Evolutionary conservation across 2,797 vertebrate genomes (phyloP).

Genomic region (Mionectes olivaceus): DNA sequence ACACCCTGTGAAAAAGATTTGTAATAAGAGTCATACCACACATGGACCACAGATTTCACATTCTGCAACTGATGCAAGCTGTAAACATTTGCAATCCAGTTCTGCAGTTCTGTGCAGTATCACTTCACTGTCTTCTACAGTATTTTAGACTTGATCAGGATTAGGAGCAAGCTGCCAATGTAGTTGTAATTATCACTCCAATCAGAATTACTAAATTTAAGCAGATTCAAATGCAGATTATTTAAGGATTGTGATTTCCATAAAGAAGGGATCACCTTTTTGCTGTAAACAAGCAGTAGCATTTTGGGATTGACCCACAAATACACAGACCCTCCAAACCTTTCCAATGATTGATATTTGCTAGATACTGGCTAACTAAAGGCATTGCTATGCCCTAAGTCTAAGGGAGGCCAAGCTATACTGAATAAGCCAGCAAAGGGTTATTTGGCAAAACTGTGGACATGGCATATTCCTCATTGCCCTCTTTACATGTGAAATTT

Average conservation of each 20-base stretch:
- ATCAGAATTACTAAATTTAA: constrained; percentile 13
- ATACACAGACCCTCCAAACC: background rate
- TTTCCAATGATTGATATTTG: background rate
- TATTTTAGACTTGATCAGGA: background rate
- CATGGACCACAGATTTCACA: background rate
- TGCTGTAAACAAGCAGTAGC: fast-evolving
- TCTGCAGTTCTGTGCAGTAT: background rate
- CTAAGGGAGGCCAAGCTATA: background rate
- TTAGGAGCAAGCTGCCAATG: background rate
- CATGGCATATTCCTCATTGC: background rate
- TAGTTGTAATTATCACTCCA: constrained; percentile 23
- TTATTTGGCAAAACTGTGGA: background rate
- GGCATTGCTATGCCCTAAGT: background rate
- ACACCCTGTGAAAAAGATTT: background rate
- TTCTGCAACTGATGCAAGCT: background rate
- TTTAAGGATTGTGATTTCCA: background rate
- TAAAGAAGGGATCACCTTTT: background rate
- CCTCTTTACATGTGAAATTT: background rate
- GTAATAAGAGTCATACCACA: background rate
- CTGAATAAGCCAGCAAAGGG: background rate
- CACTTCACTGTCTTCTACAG: background rate
- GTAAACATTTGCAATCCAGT: background rate
- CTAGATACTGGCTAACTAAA: background rate
- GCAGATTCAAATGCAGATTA: constrained; percentile 1
- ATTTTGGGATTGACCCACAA: background rate